These are phyloP conservation scores for Procavia capensis DNA, from an alignment of 2,113 vertebrate species.

Conservation along the genomic window DNA sequence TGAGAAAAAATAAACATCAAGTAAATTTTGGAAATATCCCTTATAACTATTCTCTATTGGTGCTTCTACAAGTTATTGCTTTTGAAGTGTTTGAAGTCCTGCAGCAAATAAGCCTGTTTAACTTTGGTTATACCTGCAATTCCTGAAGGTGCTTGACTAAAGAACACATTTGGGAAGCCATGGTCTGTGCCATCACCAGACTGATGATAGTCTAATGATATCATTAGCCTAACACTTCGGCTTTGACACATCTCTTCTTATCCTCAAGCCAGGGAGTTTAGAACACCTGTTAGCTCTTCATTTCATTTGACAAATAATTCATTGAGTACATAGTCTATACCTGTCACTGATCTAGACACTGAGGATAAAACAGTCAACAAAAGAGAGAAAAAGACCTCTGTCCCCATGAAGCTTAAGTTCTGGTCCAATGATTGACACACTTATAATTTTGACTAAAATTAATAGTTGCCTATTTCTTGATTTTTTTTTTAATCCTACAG, in stretches of 20 bases:
- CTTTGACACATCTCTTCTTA: neutral
- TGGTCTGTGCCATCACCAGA: neutral
- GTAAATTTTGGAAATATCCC: neutral
- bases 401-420: neutral
- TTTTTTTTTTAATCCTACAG: neutral
- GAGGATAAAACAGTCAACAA: neutral
- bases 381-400: constrained; percentile 17
- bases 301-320: neutral
- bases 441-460: constrained; percentile 8
- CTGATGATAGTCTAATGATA: constrained; percentile 27
- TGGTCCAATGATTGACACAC: neutral
- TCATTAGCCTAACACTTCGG: neutral
- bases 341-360: neutral
- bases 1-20: neutral
- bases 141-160: constrained; percentile 2
- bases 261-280: neutral
- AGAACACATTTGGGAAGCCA: constrained; percentile 43
- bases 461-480: constrained; percentile 21
- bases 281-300: neutral
- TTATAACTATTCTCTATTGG: neutral
- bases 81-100: neutral
- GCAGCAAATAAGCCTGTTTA: neutral
- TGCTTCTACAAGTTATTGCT: neutral
- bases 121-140: constrained; percentile 20
- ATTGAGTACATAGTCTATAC: neutral